These are phyloP conservation scores for Melanargia galathea DNA, from an alignment of 2,888 invertebrate species.

Conservation along the genomic window DNA sequence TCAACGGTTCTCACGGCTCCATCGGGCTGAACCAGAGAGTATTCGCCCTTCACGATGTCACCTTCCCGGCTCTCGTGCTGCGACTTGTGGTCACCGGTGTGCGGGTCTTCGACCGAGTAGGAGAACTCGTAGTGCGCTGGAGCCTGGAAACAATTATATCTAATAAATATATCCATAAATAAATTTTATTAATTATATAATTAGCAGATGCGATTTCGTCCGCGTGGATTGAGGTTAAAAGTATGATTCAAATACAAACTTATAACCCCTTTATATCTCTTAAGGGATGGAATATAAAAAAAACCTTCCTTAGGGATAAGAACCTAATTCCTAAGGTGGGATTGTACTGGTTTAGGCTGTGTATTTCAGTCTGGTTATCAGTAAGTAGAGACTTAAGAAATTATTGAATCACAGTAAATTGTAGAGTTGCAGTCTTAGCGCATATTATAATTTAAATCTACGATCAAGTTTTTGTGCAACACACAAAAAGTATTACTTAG, in stretches of 20 bases:
- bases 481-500: neutral
- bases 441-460: conserved; percentile 2
- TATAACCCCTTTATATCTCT: too few species aligned
- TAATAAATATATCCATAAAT: neutral
- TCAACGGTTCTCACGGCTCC: conserved; percentile 80
- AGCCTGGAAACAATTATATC: conserved; percentile 55
- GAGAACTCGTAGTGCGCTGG: conserved; percentile 82
- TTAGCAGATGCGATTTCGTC: too few species aligned
- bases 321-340: too few species aligned
- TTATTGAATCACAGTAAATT: neutral
- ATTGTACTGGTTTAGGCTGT: too few species aligned
- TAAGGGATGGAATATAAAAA: too few species aligned
- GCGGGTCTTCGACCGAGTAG: conserved; percentile 81
- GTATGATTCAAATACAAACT: too few species aligned
- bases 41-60: conserved; percentile 78
- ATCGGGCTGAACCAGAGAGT: conserved; percentile 80
- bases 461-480: neutral
- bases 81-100: conserved; percentile 82
- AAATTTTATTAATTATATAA: too few species aligned
- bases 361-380: too few species aligned
- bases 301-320: too few species aligned
- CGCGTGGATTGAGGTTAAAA: too few species aligned
- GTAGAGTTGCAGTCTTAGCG: neutral
- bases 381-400: too few species aligned
- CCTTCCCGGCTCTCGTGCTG: conserved; percentile 75